Conservation (phyloP, 2,888 invertebrate species). For the Polyommatus iphigenia region DNA sequence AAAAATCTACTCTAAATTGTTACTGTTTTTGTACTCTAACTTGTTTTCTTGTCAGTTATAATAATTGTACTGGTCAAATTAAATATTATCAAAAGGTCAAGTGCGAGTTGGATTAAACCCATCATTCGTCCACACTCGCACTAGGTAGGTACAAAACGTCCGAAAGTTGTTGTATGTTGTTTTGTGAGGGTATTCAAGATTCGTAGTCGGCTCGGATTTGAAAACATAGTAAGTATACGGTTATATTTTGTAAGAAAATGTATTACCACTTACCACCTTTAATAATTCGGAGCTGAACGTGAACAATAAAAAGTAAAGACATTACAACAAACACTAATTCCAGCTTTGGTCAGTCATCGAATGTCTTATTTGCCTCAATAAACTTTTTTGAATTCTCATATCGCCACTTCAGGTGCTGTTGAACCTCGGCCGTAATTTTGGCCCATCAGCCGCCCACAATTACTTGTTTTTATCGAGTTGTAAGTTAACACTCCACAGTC, state of each 20-base stretch:
- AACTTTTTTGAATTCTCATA: not conserved
- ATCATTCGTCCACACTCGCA: too few relatives aligned
- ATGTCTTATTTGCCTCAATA: not conserved
- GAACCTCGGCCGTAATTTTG: not conserved
- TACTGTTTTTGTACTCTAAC: not conserved
- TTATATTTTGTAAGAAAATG: too few relatives aligned
- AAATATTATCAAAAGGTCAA: too few relatives aligned
- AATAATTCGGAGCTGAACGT: not conserved
- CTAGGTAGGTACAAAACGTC: too few relatives aligned
- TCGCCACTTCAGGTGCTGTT: not conserved
- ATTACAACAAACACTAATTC: not conserved
- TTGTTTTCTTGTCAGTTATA: not conserved
- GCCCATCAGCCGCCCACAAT: not conserved
- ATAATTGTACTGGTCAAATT: too few relatives aligned
- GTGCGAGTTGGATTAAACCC: too few relatives aligned
- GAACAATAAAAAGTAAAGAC: not conserved
- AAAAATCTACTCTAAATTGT: too few relatives aligned
- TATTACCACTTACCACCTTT: too few relatives aligned
- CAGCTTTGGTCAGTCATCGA: not conserved
- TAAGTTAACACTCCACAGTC: slow-evolving; percentile 8
- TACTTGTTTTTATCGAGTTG: not conserved
- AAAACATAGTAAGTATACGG: too few relatives aligned
- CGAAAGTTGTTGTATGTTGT: too few relatives aligned
- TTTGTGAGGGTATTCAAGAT: too few relatives aligned
- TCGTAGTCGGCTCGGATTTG: too few relatives aligned